A percentile compares a stretch with the other conserved stretches of the same genome.
Conservation (phyloP, 2,113 vertebrate genomes). For the Chiloscyllium plagiosum region DNA sequence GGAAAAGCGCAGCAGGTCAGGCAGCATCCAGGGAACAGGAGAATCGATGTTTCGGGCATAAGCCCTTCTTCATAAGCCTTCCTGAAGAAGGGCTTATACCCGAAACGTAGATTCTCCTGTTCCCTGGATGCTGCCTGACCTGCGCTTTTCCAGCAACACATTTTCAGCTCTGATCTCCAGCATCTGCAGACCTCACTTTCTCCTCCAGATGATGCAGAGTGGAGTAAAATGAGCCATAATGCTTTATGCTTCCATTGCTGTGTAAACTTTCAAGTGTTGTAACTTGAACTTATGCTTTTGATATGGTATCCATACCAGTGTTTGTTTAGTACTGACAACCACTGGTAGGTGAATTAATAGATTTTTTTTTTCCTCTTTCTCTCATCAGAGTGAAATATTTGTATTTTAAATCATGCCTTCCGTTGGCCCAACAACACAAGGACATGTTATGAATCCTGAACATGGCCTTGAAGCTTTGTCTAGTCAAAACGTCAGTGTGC, state of each 20-base stretch:
- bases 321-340: not conserved
- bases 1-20: no score
- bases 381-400: not conserved
- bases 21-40: no score
- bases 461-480: not conserved
- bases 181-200: no score
- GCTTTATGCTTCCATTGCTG: not conserved
- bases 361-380: not conserved
- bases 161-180: no score
- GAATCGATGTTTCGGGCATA: no score
- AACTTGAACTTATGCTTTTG: not conserved
- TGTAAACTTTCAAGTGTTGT: not conserved
- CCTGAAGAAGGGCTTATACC: no score
- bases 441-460: not conserved
- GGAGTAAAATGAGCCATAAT: not conserved
- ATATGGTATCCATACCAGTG: not conserved
- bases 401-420: not conserved
- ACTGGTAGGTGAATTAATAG: not conserved
- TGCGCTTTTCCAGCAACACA: no score
- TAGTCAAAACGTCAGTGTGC: no score
- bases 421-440: not conserved
- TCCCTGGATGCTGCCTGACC: no score
- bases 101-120: no score
- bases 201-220: not conserved
- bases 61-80: no score